Conservation (phyloP, 1,140 invertebrate species). For the Eubasilissa regina region DNA sequence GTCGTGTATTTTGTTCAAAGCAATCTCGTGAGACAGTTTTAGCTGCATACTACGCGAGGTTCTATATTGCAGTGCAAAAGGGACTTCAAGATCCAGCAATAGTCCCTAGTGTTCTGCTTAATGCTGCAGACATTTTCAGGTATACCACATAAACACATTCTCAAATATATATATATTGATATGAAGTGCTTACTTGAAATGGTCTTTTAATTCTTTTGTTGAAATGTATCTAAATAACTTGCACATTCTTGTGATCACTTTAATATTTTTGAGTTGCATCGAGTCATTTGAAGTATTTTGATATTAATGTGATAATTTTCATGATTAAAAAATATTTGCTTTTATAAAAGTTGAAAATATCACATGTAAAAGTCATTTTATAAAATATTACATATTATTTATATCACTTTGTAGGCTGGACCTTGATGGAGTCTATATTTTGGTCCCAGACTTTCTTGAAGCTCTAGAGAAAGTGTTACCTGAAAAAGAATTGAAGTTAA, state of each 20-base stretch:
- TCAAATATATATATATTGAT: too few species aligned
- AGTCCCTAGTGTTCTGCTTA: slow-evolving; percentile 66
- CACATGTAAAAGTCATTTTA: too few species aligned
- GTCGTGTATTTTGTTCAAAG: slow-evolving; percentile 96
- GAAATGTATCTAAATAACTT: too few species aligned
- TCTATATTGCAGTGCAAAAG: slow-evolving; percentile 93
- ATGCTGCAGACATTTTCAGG: slow-evolving; percentile 69
- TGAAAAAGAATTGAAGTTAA: slow-evolving; percentile 82
- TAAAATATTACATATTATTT: neutral
- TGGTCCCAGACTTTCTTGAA: slow-evolving; percentile 90
- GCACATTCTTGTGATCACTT: too few species aligned
- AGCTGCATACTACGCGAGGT: slow-evolving; percentile 94
- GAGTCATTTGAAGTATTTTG: too few species aligned
- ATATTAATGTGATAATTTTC: too few species aligned
- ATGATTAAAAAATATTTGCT: too few species aligned
- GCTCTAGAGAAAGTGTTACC: slow-evolving; percentile 92
- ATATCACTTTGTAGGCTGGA: slow-evolving; percentile 82
- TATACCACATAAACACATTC: slow-evolving; percentile 46
- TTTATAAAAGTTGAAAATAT: too few species aligned
- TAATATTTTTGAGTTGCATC: too few species aligned
- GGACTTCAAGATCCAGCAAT: slow-evolving; percentile 80
- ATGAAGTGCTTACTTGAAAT: too few species aligned
- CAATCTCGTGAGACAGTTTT: slow-evolving; percentile 96
- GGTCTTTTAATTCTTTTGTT: too few species aligned
- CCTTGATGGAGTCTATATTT: slow-evolving; percentile 92